Evolutionary conservation across 1,140 invertebrate genomes (phyloP).

Genomic region (Amyelois transitella): DNA sequence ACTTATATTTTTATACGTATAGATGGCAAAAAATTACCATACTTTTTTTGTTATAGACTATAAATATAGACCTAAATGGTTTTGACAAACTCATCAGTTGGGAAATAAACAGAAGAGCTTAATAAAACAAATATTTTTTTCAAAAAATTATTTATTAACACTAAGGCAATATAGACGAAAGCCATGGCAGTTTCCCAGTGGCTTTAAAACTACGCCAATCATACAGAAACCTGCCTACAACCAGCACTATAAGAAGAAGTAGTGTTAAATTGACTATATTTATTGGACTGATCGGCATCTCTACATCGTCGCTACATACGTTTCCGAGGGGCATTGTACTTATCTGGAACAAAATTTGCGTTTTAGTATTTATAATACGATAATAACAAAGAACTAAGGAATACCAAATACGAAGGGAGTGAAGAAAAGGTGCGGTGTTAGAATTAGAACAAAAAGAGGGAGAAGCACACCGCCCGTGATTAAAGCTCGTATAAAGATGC

Average conservation of each 20-base stretch:
- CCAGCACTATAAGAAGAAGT: constrained; percentile 78
- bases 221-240: constrained; percentile 84
- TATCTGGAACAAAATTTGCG: constrained; percentile 76
- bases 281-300: constrained; percentile 75
- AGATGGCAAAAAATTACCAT: too few relatives aligned
- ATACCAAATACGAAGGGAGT: too few relatives aligned
- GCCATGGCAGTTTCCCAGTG: constrained; percentile 86
- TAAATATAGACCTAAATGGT: too few relatives aligned
- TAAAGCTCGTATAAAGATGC: too few relatives aligned
- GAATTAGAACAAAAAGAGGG: too few relatives aligned
- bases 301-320: constrained; percentile 77
- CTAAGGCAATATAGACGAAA: constrained; percentile 67
- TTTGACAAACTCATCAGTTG: not conserved
- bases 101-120: not conserved
- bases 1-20: too few relatives aligned
- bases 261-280: constrained; percentile 84
- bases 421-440: too few relatives aligned
- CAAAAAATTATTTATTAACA: not conserved
- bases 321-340: constrained; percentile 79
- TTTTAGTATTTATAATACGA: too few relatives aligned
- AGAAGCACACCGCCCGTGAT: too few relatives aligned
- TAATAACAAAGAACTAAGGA: too few relatives aligned
- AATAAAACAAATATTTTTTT: not conserved
- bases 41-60: too few relatives aligned
- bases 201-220: constrained; percentile 88